Evolutionary conservation across 2,113 vertebrate genomes (phyloP).

Genomic region (Oncorhynchus gorbuscha): DNA sequence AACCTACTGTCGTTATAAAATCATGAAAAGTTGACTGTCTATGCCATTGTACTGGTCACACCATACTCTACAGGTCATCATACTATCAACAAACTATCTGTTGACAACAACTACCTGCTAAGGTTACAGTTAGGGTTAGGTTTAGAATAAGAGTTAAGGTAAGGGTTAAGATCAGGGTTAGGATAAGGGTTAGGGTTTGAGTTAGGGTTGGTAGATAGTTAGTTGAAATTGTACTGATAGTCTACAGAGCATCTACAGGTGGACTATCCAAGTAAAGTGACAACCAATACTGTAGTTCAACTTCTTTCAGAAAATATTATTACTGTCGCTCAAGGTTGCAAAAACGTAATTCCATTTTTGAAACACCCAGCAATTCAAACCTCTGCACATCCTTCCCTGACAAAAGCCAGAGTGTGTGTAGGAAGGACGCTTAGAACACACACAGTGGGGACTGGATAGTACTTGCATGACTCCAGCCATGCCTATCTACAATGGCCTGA

Average conservation of each 20-base stretch:
- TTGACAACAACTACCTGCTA: too few species aligned
- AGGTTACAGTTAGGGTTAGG: too few species aligned
- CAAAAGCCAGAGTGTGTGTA: background rate
- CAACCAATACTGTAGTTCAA: background rate
- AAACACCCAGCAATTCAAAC: background rate
- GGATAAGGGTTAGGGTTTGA: too few species aligned
- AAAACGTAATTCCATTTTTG: background rate
- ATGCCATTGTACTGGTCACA: background rate
- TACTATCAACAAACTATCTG: too few species aligned
- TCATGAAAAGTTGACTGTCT: background rate
- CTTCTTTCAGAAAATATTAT: background rate
- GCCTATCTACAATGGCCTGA: slow-evolving; percentile 6
- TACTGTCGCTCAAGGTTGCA: slow-evolving; percentile 2
- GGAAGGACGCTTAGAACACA: background rate
- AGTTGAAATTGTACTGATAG: too few species aligned
- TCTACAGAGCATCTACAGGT: too few species aligned
- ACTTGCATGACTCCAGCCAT: background rate
- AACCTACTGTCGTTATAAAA: background rate
- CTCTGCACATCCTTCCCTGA: background rate
- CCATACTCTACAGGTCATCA: too few species aligned
- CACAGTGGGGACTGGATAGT: too few species aligned
- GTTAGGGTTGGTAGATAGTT: too few species aligned
- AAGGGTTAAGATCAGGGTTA: too few species aligned
- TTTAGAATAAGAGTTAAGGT: too few species aligned
- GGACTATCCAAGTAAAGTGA: too few species aligned